Evolutionary conservation across 2,888 invertebrate genomes (phyloP).

Genomic region (Lycaena phlaeas): DNA sequence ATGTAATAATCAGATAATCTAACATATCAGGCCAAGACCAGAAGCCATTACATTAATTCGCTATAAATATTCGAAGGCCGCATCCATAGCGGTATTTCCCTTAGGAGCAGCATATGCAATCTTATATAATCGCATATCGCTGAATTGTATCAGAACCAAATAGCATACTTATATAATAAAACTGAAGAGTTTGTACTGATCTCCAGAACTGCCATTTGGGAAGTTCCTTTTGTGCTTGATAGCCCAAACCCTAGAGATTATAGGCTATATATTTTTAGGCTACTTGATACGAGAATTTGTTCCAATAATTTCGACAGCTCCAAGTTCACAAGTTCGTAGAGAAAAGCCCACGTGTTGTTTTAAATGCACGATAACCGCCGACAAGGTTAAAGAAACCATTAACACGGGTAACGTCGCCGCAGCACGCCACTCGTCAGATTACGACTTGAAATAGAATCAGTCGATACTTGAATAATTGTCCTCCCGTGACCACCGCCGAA

Average conservation of each 20-base stretch:
- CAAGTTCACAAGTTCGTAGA: too few species aligned
- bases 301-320: too few species aligned
- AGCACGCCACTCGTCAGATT: slow-evolving; percentile 1
- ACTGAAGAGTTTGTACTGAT: too few species aligned
- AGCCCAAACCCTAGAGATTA: too few species aligned
- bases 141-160: too few species aligned
- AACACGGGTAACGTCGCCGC: neutral
- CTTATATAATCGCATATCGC: neutral
- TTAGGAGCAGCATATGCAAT: neutral
- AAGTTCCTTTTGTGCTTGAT: too few species aligned
- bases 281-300: too few species aligned
- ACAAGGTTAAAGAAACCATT: neutral
- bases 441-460: neutral
- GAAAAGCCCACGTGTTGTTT: neutral
- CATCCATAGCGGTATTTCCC: neutral
- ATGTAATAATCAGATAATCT: too few species aligned
- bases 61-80: neutral
- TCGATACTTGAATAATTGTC: slow-evolving; percentile 3
- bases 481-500: neutral
- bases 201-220: too few species aligned
- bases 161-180: too few species aligned
- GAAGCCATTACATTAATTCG: neutral
- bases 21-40: neutral
- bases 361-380: neutral
- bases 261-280: too few species aligned